Base-by-base conservation (phyloP, 2,888 invertebrate species). In the Spodoptera exigua region DNA sequence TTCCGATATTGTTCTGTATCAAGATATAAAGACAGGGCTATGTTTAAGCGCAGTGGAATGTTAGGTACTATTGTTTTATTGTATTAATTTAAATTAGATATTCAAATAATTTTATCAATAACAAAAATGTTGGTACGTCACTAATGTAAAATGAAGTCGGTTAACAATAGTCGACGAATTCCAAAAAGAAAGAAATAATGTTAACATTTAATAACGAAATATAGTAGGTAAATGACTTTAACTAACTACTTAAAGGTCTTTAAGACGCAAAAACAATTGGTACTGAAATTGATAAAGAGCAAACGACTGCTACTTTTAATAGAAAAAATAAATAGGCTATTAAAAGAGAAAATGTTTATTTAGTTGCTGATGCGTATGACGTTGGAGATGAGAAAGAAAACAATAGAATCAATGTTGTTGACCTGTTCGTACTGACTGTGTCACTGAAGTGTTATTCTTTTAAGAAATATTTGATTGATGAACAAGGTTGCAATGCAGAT, bases 1-100 rank as follows among this genome's bases (percentile, higher is more conserved):
- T 46, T 52, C 47, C 43, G 52, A 54, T 47, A 59, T 44, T 39
- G 39, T 21, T 49, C n/a, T 44, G 13, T 67, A 41, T 52, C 39
- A 34, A 9, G 46, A 39, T 61, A 13, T 16, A 16, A n/a, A 36
- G 13, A 10, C 32, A 12, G 62, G 49, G 49, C 41, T n/a, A 34
- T 41, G 32, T 43, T 53, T 54, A 46, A 37, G 27, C 13, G 32
- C 13, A 12, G 1, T 27, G 1, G 11, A 36, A 44, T 51, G 43
- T 61, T 21, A 44, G n/a, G n/a, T n/a, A 14, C 4, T 9, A 40
- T 4, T 4, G 14, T 21, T 44, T 47, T 47, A 44, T 36, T 48
- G 47, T 55, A 55, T 45, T 66, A 62, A 40, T 62, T 21, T 43
- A 32, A 43, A 47, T 56, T 40, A 11, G 3, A 11, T 12, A 18